Percentiles rank a stretch among this genome's conserved stretches.
These are phyloP conservation scores for Glareola pratincola DNA, from an alignment of 2,113 vertebrate genomes.

Conservation along the genomic window DNA sequence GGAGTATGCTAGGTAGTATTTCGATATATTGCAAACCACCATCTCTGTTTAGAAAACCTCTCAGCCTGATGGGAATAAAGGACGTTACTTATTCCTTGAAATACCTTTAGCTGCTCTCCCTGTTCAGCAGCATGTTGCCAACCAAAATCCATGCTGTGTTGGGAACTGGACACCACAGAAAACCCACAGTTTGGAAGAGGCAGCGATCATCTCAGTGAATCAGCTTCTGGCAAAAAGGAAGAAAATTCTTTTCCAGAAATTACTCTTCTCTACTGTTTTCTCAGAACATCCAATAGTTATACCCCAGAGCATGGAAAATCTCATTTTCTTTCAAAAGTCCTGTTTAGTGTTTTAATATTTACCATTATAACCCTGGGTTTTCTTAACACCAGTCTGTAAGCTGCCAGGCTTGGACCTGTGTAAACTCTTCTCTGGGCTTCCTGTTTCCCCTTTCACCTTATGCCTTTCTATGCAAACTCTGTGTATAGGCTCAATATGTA, in stretches of 20 bases:
- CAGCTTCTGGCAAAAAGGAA: background rate
- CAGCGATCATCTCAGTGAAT: background rate
- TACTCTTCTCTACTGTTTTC: background rate
- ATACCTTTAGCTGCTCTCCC: background rate
- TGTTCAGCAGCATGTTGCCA: background rate
- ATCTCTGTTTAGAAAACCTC: background rate
- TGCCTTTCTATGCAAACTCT: background rate
- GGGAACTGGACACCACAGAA: background rate
- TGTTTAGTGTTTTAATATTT: background rate
- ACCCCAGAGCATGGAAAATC: background rate
- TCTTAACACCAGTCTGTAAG: background rate
- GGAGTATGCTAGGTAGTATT: too few relatives aligned
- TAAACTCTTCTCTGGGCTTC: background rate
- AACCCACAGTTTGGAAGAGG: background rate
- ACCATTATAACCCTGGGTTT: background rate
- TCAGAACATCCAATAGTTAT: background rate
- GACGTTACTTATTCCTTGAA: background rate
- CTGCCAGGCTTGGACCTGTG: background rate
- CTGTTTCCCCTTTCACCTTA: background rate
- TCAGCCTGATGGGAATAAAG: background rate
- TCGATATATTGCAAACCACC: background rate
- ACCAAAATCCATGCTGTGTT: background rate
- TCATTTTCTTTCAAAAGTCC: background rate
- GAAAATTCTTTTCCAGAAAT: background rate
- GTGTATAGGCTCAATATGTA: background rate